These are phyloP conservation scores for Thelaira solivaga DNA, from an alignment of 2,888 invertebrate genomes.

Conservation along the genomic window DNA sequence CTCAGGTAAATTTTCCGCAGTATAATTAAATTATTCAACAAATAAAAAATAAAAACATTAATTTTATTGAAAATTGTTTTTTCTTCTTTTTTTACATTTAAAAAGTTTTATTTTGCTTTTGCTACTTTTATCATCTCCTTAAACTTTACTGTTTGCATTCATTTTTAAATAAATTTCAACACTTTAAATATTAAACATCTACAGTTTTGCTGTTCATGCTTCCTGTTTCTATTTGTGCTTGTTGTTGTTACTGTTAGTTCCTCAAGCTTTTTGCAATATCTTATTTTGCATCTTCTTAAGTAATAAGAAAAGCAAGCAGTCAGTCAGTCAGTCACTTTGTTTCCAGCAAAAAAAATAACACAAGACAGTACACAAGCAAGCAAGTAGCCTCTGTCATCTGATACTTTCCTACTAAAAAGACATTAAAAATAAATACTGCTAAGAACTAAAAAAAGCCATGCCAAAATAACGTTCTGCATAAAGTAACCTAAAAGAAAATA, in stretches of 20 bases:
- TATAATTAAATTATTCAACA: no score
- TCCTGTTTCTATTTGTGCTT: slow-evolving; percentile 14
- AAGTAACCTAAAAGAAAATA: not conserved
- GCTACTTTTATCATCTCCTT: not conserved
- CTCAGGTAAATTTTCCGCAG: no score
- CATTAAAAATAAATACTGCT: slow-evolving; percentile 14
- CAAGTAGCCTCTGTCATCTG: slow-evolving; percentile 56
- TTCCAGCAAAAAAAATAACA: not conserved
- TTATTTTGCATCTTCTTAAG: slow-evolving; percentile 61
- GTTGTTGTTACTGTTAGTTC: slow-evolving; percentile 34
- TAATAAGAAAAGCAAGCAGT: slow-evolving; percentile 45
- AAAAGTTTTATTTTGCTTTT: not conserved
- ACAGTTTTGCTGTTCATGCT: slow-evolving; percentile 25
- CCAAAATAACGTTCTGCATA: not conserved
- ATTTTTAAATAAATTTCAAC: slow-evolving; percentile 32
- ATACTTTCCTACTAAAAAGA: slow-evolving; percentile 50
- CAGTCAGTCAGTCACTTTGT: slow-evolving; percentile 26
- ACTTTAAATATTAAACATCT: slow-evolving; percentile 40
- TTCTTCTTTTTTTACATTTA: no score
- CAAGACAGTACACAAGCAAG: not conserved
- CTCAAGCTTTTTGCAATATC: slow-evolving; percentile 45
- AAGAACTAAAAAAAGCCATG: slow-evolving; percentile 18
- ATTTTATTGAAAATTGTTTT: no score
- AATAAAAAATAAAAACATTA: no score
- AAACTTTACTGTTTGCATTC: slow-evolving; percentile 26